phyloP scores from a whole-genome alignment of 92 coral and sea anemone genomes.

The Palythoa grandis region DNA sequence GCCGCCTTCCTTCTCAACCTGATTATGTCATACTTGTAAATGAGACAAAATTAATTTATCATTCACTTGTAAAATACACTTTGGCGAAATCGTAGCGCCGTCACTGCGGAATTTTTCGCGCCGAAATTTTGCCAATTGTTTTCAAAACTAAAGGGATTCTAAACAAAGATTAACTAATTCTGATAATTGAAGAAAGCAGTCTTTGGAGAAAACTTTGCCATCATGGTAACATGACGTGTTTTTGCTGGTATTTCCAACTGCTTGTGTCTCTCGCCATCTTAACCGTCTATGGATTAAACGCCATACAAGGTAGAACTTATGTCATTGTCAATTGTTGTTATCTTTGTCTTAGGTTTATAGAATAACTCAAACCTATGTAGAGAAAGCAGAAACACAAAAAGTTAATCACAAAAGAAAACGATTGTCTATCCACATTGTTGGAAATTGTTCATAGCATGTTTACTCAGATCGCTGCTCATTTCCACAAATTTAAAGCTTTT shows the following conservation, averaged over 20 bases:
- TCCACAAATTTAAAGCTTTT: not conserved
- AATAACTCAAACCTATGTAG: not conserved
- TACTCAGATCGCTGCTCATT: not conserved
- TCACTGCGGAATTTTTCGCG: not conserved
- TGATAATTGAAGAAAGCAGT: not conserved
- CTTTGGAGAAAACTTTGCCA: constrained; percentile 45
- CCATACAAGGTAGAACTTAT: not conserved
- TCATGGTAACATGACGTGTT: constrained; percentile 88
- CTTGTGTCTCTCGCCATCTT: constrained; percentile 10
- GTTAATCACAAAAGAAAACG: not conserved
- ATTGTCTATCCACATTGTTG: not conserved
- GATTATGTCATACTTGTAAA: constrained; percentile 36
- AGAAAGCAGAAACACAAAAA: not conserved
- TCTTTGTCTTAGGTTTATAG: not conserved
- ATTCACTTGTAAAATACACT: constrained; percentile 25
- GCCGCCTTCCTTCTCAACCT: constrained; percentile 7
- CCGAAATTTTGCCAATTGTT: not conserved
- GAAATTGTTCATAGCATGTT: not conserved
- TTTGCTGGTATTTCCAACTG: constrained; percentile 14
- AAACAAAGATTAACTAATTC: not conserved
- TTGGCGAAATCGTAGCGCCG: not conserved
- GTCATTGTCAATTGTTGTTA: too few relatives aligned
- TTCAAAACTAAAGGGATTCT: not conserved
- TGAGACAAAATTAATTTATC: constrained; percentile 48
- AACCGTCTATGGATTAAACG: not conserved